Evolutionary conservation across 37 sponge, comb jelly and placozoan species (phyloP), one percentile per base, ranked within the genome.

Genomic region (Halichondria panicea): DNA sequence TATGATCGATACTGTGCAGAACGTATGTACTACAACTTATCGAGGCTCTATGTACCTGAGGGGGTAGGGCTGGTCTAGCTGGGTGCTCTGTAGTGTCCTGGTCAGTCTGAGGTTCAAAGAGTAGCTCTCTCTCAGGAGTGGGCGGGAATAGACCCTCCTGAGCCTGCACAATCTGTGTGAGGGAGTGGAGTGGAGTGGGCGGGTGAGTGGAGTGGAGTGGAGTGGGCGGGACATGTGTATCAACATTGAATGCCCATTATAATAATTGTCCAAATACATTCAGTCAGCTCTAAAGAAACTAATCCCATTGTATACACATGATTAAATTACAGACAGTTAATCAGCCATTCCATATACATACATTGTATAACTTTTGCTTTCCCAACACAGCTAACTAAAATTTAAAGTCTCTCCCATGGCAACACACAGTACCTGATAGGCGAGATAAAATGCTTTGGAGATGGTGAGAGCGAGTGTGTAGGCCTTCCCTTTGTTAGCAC

Each of bases 361-460:
- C 52, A 48, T 15, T 48, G 52, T 48, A 18, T 48, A 48, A 48
- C 11, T 48, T 48, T 15, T 48, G 52, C 52, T 15, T 48, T 48
- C 13, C 11, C 52, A 48, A 48, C 52, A 48, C 52, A 48, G 52
- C 15, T 19, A 12, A 18, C 22, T 24, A 27, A 18, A 19, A 9
- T 24, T 27, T 24, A 59, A 8, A 9, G 22, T 43, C 15, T 38
- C 1, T 8, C 7, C 7, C n/a, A 59, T 59, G 8, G 11, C 13
- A 65, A 34, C 38, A 33, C 81, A 72, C 21, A n/a, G n/a, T n/a
- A 70, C 81, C 71, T 81, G 86, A 72, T 81, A 95, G 19, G 96
- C 96, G 5, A 95, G 74, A 74, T 91, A 88, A 69, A 91, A 95
- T 1, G 92, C 96, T 59, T 91, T 95, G 59, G 87, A 68, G 3